A percentile compares a stretch with the other conserved stretches of the same genome.
These are phyloP conservation scores for Tapirus terrestris DNA, from an alignment of 2,113 vertebrate species.

Conservation along the genomic window DNA sequence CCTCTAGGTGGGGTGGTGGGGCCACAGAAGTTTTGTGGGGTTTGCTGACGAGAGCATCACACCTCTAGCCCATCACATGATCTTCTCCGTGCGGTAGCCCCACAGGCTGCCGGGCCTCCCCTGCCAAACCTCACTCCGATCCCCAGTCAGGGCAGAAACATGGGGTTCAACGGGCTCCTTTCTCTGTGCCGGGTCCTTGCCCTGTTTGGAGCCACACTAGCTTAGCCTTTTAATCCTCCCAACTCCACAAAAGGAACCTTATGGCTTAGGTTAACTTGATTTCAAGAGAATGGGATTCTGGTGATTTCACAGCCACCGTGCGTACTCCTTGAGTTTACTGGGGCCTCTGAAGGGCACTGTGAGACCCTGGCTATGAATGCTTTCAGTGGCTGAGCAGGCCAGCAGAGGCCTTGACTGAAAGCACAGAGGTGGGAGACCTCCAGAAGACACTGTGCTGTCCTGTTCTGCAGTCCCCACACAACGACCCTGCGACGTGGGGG, in stretches of 20 bases:
- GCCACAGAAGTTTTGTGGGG: neutral
- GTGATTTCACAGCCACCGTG: accelerated
- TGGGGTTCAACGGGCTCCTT: accelerated
- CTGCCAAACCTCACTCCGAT: accelerated
- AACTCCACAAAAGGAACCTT: neutral
- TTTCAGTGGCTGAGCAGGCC: too few relatives aligned
- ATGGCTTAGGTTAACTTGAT: neutral
- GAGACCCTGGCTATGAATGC: neutral
- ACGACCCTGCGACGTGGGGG: neutral
- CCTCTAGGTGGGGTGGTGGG: neutral
- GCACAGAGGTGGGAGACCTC: neutral
- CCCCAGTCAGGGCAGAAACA: neutral
- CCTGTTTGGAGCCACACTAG: neutral
- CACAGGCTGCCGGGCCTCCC: neutral
- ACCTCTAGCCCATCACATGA: accelerated
- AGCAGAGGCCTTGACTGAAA: neutral
- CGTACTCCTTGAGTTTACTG: too few relatives aligned
- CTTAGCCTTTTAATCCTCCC: neutral
- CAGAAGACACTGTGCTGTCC: too few relatives aligned
- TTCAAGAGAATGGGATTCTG: neutral
- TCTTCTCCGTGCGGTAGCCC: neutral
- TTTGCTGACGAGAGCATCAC: neutral
- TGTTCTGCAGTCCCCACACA: accelerated
- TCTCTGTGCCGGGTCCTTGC: neutral
- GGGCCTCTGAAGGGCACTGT: neutral